A percentile compares a stretch with the other conserved stretches of the same genome.
These are phyloP conservation scores for Sitodiplosis mosellana DNA, from an alignment of 1,140 invertebrate genomes.

Conservation along the genomic window DNA sequence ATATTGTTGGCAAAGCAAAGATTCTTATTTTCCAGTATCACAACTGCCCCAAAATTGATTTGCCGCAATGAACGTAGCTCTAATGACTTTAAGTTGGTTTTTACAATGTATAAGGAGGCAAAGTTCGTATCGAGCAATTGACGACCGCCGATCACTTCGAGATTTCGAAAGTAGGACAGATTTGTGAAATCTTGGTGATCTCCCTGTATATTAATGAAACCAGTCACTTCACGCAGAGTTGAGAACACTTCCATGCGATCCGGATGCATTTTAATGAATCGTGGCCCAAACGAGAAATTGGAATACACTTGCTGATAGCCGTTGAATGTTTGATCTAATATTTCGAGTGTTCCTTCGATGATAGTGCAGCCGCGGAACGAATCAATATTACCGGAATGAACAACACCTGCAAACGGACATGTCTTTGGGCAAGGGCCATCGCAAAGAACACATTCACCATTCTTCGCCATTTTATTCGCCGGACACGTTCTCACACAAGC, in stretches of 20 bases:
- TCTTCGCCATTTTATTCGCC: conserved; percentile 64
- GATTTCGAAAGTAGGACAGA: conserved; percentile 79
- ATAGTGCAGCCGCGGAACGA: conserved; percentile 82
- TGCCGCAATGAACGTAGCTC: conserved; percentile 67
- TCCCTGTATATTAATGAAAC: conserved; percentile 80
- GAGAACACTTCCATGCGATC: conserved; percentile 74
- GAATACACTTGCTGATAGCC: conserved; percentile 66
- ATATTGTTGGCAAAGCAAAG: conserved; percentile 80
- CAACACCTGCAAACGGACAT: conserved; percentile 48
- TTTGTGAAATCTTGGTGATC: conserved; percentile 70
- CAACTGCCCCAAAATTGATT: conserved; percentile 72
- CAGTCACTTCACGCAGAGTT: conserved; percentile 83
- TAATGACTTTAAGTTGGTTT: conserved; percentile 69
- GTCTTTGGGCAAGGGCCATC: conserved; percentile 91
- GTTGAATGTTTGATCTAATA: conserved; percentile 74
- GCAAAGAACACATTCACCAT: conserved; percentile 83
- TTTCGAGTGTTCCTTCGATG: conserved; percentile 83
- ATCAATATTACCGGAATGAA: conserved; percentile 80
- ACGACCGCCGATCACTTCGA: conserved; percentile 83
- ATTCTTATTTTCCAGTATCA: conserved; percentile 74
- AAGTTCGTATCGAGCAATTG: conserved; percentile 65
- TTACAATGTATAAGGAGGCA: conserved; percentile 76
- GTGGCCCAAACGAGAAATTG: conserved; percentile 63
- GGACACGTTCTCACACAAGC: conserved; percentile 87
- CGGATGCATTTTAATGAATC: conserved; percentile 64